A percentile compares a stretch with the other conserved stretches of the same genome.
Evolutionary conservation across 1,140 invertebrate genomes (phyloP).

Genomic region (Calliphora vicina): DNA sequence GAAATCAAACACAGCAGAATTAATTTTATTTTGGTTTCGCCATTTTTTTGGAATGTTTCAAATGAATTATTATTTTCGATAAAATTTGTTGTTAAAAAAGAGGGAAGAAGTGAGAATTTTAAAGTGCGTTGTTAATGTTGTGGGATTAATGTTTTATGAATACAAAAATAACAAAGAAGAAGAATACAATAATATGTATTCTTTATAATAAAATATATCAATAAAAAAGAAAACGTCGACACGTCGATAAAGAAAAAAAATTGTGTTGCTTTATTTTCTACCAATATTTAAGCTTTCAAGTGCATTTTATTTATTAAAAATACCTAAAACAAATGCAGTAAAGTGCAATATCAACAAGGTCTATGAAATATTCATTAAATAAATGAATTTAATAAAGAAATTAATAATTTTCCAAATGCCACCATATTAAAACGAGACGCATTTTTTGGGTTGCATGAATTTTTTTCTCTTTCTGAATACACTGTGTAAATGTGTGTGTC

Average conservation of each 20-base stretch:
- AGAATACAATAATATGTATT: too few relatives aligned
- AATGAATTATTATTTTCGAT: too few relatives aligned
- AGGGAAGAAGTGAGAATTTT: too few relatives aligned
- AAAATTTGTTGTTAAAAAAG: too few relatives aligned
- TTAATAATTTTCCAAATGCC: not conserved
- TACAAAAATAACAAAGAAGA: too few relatives aligned
- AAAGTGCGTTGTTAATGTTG: too few relatives aligned
- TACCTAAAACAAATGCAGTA: slow-evolving; percentile 10
- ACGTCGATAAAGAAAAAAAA: slow-evolving; percentile 3
- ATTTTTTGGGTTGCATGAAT: slow-evolving; percentile 11
- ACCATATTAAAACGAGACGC: not conserved
- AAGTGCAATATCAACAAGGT: slow-evolving; percentile 10
- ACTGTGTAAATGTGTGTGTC: not conserved
- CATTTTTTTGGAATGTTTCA: too few relatives aligned
- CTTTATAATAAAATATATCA: not conserved
- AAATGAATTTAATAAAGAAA: not conserved
- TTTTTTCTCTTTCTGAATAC: not conserved
- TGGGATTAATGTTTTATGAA: too few relatives aligned
- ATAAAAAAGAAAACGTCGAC: slow-evolving; percentile 16
- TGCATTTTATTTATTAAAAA: slow-evolving; percentile 25
- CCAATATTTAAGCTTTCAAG: slow-evolving; percentile 3
- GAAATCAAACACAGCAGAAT: too few relatives aligned
- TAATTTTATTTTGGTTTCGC: too few relatives aligned
- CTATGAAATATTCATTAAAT: not conserved
- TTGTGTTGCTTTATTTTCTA: slow-evolving; percentile 13